A percentile compares a stretch with the other conserved stretches of the same genome.
These are phyloP conservation scores for Apis cerana DNA, from an alignment of 1,140 invertebrate genomes.

Conservation along the genomic window DNA sequence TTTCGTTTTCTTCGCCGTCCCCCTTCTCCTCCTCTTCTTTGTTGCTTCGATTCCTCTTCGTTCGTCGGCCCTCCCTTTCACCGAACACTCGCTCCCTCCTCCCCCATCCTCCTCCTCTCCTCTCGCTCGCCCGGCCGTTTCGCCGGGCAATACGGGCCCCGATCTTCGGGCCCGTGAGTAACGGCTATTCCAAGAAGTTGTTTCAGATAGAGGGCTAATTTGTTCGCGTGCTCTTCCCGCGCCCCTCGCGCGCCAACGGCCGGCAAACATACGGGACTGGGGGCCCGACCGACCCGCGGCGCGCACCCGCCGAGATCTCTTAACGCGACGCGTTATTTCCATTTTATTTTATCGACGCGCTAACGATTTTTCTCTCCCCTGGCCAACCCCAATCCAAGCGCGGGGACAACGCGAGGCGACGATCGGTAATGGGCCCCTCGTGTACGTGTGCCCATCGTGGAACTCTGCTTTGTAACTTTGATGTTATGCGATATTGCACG, in stretches of 20 bases:
- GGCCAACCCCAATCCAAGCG: neutral
- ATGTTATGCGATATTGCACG: no score
- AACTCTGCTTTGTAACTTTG: no score
- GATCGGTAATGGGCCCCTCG: neutral
- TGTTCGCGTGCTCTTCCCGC: conserved; percentile 69
- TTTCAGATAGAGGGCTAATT: conserved; percentile 81
- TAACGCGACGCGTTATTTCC: conserved; percentile 53
- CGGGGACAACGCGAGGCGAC: neutral
- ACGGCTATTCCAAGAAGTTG: conserved; percentile 81
- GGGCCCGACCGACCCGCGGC: conserved; percentile 29
- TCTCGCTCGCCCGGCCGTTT: conserved; percentile 45
- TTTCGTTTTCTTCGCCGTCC: conserved; percentile 47
- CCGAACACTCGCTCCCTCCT: neutral
- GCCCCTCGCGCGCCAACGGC: neutral
- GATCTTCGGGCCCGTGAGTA: conserved; percentile 73
- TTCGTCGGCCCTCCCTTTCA: conserved; percentile 15
- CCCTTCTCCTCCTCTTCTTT: neutral
- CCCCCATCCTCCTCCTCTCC: conserved; percentile 12
- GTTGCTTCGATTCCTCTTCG: neutral
- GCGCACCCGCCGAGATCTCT: conserved; percentile 41
- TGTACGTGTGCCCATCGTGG: no score
- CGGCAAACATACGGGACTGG: conserved; percentile 53
- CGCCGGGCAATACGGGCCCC: conserved; percentile 55
- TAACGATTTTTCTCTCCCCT: conserved; percentile 27
- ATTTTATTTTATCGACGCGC: conserved; percentile 42